These are phyloP conservation scores for Tetrapedia diversipes DNA, from an alignment of 2,888 invertebrate species.

Conservation along the genomic window DNA sequence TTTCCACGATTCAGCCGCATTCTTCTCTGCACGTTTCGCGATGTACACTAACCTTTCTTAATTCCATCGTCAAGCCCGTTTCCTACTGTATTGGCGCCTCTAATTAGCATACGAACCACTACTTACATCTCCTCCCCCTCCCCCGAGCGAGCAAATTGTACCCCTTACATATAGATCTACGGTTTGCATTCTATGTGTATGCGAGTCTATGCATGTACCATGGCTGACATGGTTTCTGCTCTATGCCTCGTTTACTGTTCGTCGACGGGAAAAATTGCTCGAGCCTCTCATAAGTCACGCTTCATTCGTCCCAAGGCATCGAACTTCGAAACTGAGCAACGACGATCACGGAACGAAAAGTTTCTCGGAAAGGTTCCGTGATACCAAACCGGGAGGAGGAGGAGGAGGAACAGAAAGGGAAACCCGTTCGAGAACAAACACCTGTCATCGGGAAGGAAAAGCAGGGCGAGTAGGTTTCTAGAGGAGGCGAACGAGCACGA, in stretches of 20 bases:
- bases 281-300: conserved; percentile 63
- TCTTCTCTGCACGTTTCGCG: too few relatives aligned
- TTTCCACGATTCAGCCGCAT: too few relatives aligned
- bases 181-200: too few relatives aligned
- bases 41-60: too few relatives aligned
- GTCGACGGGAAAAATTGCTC: conserved; percentile 27
- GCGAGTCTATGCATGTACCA: too few relatives aligned
- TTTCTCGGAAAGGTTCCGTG: conserved; percentile 5
- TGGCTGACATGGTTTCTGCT: conserved; percentile 49
- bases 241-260: too few relatives aligned
- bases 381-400: not conserved
- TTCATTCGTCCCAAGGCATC: conserved; percentile 2
- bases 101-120: too few relatives aligned
- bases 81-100: too few relatives aligned
- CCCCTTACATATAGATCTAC: too few relatives aligned
- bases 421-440: conserved; percentile 67
- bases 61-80: too few relatives aligned
- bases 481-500: not conserved
- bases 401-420: not conserved
- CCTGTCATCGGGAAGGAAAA: conserved; percentile 76
- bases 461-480: conserved; percentile 21
- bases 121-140: too few relatives aligned
- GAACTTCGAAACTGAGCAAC: not conserved
- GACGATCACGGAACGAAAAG: not conserved
- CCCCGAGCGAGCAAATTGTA: too few relatives aligned